phyloP scores from a whole-genome alignment of 2,113 vertebrate species.

The Corvus moneduloides region DNA sequence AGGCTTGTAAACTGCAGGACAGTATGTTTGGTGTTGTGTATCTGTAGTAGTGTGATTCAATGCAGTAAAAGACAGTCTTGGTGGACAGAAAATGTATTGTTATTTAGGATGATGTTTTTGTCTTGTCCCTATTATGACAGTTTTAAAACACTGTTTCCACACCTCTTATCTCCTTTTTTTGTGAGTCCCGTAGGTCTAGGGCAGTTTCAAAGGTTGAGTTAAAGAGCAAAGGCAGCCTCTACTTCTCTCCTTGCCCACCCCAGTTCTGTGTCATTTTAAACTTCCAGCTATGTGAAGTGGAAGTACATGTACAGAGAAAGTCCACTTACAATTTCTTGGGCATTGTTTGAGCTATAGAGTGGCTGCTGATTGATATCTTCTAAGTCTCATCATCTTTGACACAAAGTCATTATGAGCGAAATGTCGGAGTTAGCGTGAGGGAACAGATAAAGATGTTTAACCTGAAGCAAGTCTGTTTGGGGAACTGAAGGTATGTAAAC shows the following conservation, averaged over 20 bases:
- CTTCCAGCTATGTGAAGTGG: neutral
- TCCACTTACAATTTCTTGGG: neutral
- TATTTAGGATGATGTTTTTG: neutral
- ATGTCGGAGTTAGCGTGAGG: neutral
- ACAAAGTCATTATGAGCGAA: neutral
- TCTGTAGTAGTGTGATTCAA: neutral
- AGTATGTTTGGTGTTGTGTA: neutral
- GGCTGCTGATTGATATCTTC: neutral
- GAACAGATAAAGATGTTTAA: neutral
- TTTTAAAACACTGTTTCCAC: neutral
- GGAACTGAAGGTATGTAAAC: neutral
- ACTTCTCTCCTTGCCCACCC: neutral
- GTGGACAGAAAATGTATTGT: neutral
- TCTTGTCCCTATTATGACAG: neutral
- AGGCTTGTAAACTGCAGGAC: neutral
- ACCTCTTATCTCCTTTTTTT: neutral
- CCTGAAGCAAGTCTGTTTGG: neutral
- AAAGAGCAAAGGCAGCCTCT: neutral
- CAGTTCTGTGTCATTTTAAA: neutral
- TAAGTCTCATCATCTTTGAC: neutral
- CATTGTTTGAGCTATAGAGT: neutral
- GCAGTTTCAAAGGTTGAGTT: fast-evolving
- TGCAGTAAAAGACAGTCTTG: neutral
- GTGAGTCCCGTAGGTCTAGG: neutral
- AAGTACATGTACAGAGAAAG: neutral